Evolutionary conservation across 2,113 vertebrate genomes (phyloP).

Genomic region (Zeus faber): DNA sequence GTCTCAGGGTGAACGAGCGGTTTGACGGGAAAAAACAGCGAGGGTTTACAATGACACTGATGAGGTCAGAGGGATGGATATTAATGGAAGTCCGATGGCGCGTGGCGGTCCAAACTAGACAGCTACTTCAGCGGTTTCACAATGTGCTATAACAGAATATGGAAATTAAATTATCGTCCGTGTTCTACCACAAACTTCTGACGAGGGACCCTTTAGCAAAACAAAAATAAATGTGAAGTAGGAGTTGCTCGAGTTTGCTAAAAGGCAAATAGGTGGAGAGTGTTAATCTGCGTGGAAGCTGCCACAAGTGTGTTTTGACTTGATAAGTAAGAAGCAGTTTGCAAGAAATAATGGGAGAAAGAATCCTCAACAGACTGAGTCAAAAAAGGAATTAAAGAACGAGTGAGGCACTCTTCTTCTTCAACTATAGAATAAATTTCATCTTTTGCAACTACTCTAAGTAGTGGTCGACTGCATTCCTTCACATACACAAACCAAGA

Average conservation of each 20-base stretch:
- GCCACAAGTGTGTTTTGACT: conserved; percentile 20
- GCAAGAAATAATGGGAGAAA: conserved; percentile 6
- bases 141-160: too few species aligned
- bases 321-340: conserved; percentile 33
- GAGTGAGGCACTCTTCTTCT: conserved; percentile 7
- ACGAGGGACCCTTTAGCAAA: neutral
- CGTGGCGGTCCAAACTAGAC: neutral
- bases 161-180: neutral
- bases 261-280: conserved; percentile 10
- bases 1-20: neutral
- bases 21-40: conserved; percentile 25
- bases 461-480: neutral
- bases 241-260: too few species aligned
- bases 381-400: neutral
- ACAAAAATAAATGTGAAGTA: neutral
- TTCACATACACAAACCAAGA: neutral
- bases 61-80: conserved; percentile 23
- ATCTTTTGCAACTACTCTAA: too few species aligned
- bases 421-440: too few species aligned
- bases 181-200: neutral
- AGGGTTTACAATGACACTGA: neutral
- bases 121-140: neutral
- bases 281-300: neutral
- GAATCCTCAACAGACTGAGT: neutral
- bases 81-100: neutral